Base-by-base conservation (phyloP, 2,113 vertebrate genomes). In the Alligator mississippiensis region DNA sequence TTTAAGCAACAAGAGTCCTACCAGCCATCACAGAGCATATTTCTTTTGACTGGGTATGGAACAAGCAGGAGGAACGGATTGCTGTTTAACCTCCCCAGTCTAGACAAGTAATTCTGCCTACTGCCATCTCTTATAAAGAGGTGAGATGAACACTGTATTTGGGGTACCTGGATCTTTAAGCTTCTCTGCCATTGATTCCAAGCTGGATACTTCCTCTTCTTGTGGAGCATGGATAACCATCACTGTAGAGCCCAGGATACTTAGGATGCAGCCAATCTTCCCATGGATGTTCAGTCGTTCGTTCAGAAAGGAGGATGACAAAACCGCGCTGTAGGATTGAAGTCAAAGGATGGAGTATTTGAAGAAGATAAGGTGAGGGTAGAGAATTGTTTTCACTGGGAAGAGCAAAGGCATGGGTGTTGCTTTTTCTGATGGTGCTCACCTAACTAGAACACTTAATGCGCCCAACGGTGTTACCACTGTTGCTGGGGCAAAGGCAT, bases 191-290 rank as follows among this genome's bases (percentile, higher is more conserved):
- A 99, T 98, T 75, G 96, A 98, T 58, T 84, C 95, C 84, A 99
- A 97, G 54, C 98, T 98, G 55, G 95, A 97, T 34, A 98, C 98
- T 62, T 98, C 98, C 87, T 98, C 98, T 75, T 98, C 98, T 82
- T 98, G 98, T 0, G 98, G 98, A 14, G 98, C 98, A 28, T 98
- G 98, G 87, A 98, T 97, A 76, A 99, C 98, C 98, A 99, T 99
- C 88, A 98, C 98, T 0, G 98, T 98, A 88, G 98, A 99, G 82
- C 98, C 98, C 94, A 98, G 58, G 87, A 99, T 87, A 91, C 98
- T 98, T 83, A 99, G 96, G 87, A 98, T 64, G 66, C 98, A 99
- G 79, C 98, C 98, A 5, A 98, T 97, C 94, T 98, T 99, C 74
- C 98, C 98, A 0, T 98, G 98, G 74, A 98, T 87, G 28, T 98